Evolutionary conservation across 2,797 vertebrate genomes (phyloP).

Genomic region (Tinamus major): DNA sequence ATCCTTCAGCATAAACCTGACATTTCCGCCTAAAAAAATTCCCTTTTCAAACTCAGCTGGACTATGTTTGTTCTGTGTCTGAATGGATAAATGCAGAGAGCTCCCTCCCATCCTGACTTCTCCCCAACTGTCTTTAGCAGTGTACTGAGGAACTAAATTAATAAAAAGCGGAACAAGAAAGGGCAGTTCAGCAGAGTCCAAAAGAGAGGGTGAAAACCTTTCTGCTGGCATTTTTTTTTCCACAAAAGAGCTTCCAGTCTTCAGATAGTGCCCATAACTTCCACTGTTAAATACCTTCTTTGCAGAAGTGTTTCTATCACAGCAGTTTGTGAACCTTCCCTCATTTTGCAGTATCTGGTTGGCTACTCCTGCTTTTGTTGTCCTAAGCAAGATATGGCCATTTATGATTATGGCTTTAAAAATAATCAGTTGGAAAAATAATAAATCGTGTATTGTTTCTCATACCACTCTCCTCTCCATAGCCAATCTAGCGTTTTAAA

Average conservation of each 20-base stretch:
- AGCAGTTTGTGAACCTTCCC: background rate
- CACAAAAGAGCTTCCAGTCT: background rate
- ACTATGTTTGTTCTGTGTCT: background rate
- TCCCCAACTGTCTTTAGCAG: background rate
- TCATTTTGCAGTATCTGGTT: background rate
- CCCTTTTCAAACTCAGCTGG: background rate
- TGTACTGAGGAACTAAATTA: background rate
- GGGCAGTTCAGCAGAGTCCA: background rate
- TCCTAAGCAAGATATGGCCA: background rate
- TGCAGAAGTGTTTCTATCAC: background rate
- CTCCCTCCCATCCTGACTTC: background rate
- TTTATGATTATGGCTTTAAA: conserved; percentile 20
- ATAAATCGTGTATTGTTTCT: background rate
- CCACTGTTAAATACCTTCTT: background rate
- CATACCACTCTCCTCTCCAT: background rate
- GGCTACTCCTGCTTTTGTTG: background rate
- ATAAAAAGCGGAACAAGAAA: background rate
- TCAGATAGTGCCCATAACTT: background rate
- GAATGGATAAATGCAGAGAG: background rate
- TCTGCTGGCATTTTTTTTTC: background rate
- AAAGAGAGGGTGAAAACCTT: background rate
- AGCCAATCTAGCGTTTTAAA: background rate
- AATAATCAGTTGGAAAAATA: conserved; percentile 11
- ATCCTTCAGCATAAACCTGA: background rate
- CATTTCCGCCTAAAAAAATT: background rate